Evolutionary conservation across 2,888 invertebrate genomes (phyloP), one percentile per base, ranked within the genome.

Genomic region (Drosophila prolongata): DNA sequence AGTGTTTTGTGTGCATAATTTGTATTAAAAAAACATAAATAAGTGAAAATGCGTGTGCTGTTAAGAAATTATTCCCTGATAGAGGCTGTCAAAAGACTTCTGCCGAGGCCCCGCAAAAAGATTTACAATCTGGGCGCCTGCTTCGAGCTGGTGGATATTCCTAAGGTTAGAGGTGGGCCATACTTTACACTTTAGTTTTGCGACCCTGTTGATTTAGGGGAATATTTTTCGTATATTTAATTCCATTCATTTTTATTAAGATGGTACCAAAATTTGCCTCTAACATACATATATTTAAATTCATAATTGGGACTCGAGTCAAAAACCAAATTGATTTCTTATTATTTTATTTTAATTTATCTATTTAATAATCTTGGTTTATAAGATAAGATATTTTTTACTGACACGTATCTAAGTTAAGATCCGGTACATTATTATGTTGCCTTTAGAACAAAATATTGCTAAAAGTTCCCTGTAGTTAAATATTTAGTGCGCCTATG

Each of bases 121-220:
- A 67, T 90, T 40, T 90, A 89, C 59, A 90, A 90, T 44, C 77
- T 89, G 38, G 86, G 85, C 9, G 75, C 69, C 27, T 70, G 57
- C 27, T 85, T 87, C 6, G 86, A 85, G 37, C 37, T 71, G 2
- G 46, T 38, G n/a, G 76, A 80, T 55, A 68, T 83, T 6, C 14
- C 44, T 42, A 62, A 50, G 76, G 87, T 87, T 44, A 79, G 76
- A 46, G 11, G 10, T 38, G 30, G 9, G 16, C 16, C 11, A 0
- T 43, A 8, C 13, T 16, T 14, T 6, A 30, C 0, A n/a, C 30
- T 8, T 2, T n/a, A 19, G 19, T 30, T 30, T 2, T 14, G 24
- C 13, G 13, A 2, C 13, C 1, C 3, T 44, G 3, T 30, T 30
- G 1, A 30, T 30, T 6, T 30, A 8, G 30, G 8, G 30, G 2